Evolutionary conservation across 2,888 invertebrate genomes (phyloP), one percentile per base, ranked within the genome.

Genomic region (Apoderus coryli): DNA sequence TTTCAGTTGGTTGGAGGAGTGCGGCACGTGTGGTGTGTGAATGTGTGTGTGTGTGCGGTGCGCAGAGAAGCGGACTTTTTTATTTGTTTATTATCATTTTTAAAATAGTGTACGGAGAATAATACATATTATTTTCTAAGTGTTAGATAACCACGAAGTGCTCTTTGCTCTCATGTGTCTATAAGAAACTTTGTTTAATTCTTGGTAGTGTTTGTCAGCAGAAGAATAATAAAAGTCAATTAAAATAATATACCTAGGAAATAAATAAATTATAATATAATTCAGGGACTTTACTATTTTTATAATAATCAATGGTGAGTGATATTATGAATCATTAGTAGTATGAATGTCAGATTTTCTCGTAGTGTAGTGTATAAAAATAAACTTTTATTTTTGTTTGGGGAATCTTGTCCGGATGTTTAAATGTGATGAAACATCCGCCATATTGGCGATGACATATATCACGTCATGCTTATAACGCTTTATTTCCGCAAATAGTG

Each of bases 361-460:
- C n/a, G n/a, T n/a, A n/a, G n/a, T n/a, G n/a, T n/a, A n/a, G n/a
- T n/a, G n/a, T n/a, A n/a, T n/a, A n/a, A n/a, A n/a, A n/a, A n/a
- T n/a, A n/a, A n/a, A n/a, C n/a, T n/a, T n/a, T n/a, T n/a, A n/a
- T n/a, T n/a, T n/a, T n/a, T n/a, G n/a, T n/a, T n/a, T n/a, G n/a
- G n/a, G n/a, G n/a, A n/a, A n/a, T n/a, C n/a, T n/a, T 27, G 38
- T 39, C 48, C 49, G 47, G 51, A 51, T 52, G 51, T 52, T 51
- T 48, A 43, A 41, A 41, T 44, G 40, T 39, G 22, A 34, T 40
- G 44, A 46, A 49, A 48, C 50, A 56, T 58, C 57, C 57, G 59
- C 59, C 59, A 59, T 59, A 52, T 53, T 56, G 55, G 49, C 42
- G 47, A 46, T 55, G 54, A 51, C 55, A 57, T 55, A 57, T 55